Evolutionary conservation across 2,113 vertebrate species (phyloP).

Genomic region (Gobiocypris rarus): DNA sequence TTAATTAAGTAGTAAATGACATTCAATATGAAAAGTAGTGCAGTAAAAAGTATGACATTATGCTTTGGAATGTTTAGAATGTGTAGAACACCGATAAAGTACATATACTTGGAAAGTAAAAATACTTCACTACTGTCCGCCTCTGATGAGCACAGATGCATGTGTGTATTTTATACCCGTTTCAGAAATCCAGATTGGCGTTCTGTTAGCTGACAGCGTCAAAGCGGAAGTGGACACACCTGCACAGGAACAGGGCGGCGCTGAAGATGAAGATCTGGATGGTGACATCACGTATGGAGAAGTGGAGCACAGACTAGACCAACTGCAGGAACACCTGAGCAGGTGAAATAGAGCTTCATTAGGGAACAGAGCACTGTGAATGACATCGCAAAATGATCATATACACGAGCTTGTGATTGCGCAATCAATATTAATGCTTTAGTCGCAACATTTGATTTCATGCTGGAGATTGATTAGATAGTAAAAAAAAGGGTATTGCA

Average conservation of each 20-base stretch:
- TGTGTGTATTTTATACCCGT: constrained; percentile 62
- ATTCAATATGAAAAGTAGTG: no score
- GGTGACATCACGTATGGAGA: constrained; percentile 93
- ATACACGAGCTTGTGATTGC: background rate
- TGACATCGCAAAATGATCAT: background rate
- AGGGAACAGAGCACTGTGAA: background rate
- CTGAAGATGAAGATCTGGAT: constrained; percentile 88
- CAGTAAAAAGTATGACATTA: no score
- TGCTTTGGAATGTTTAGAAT: no score
- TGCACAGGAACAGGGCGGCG: constrained; percentile 79
- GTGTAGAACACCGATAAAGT: no score
- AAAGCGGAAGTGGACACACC: constrained; percentile 75
- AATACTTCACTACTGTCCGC: no score
- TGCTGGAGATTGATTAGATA: background rate
- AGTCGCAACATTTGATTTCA: background rate
- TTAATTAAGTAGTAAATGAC: no score
- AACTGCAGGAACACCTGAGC: constrained; percentile 96
- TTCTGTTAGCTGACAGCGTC: constrained; percentile 83
- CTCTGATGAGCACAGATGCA: constrained; percentile 15
- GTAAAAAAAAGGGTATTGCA: no score
- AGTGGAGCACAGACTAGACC: constrained; percentile 93
- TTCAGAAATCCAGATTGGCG: constrained; percentile 80
- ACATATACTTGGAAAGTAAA: no score
- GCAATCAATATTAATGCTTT: background rate
- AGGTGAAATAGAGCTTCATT: constrained; percentile 75